These are phyloP conservation scores for Halcyon senegalensis DNA, from an alignment of 2,113 vertebrate genomes.

Conservation along the genomic window DNA sequence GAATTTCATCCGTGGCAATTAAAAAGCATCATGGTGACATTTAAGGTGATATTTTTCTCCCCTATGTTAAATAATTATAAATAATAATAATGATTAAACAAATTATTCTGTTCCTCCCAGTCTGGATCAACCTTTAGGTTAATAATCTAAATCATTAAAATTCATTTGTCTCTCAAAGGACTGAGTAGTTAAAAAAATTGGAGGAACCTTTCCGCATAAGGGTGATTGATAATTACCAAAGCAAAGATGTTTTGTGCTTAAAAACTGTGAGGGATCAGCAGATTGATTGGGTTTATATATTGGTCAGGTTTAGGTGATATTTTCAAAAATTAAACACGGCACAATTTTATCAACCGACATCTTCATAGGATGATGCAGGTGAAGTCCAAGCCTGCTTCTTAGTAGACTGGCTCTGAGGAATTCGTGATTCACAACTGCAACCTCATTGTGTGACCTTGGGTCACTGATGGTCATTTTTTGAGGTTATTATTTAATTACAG, in stretches of 20 bases:
- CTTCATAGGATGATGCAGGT: background rate
- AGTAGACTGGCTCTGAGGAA: background rate
- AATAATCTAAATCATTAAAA: conserved; percentile 82
- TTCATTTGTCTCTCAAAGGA: conserved; percentile 81
- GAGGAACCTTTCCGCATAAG: conserved; percentile 69
- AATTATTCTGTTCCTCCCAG: conserved; percentile 78
- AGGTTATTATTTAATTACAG: background rate
- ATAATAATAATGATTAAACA: conserved; percentile 85
- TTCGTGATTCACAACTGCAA: background rate
- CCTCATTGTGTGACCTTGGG: background rate
- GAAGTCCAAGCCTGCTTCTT: background rate
- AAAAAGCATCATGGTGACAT: conserved; percentile 81
- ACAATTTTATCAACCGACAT: background rate
- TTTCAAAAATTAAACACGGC: background rate
- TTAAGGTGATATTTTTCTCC: conserved; percentile 84
- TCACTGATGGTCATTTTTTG: background rate
- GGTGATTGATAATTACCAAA: conserved; percentile 79
- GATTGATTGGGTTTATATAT: background rate
- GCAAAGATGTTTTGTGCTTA: conserved; percentile 47
- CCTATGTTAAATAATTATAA: conserved; percentile 84
- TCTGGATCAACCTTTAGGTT: conserved; percentile 81
- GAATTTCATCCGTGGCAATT: conserved; percentile 80
- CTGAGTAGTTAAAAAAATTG: conserved; percentile 68
- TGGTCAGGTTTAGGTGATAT: background rate
- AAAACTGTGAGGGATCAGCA: conserved; percentile 22